phyloP scores from a whole-genome alignment of 2,888 invertebrate genomes.

The Cepaea hortensis region DNA sequence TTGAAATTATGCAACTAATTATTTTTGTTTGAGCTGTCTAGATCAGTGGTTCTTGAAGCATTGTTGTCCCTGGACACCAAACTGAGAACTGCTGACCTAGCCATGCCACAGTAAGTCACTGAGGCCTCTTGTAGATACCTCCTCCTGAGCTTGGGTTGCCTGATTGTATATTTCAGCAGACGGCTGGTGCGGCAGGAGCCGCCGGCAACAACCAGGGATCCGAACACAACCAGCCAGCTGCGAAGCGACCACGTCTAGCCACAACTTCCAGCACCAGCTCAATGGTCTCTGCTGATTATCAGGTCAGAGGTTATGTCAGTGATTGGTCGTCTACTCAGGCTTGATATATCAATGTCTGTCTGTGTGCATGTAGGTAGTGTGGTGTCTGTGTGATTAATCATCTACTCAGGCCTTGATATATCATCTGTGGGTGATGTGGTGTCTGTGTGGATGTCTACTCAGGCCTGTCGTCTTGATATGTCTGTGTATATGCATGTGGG shows the following conservation, averaged over 20 bases:
- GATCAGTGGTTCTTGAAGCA: too few relatives aligned
- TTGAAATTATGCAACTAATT: too few relatives aligned
- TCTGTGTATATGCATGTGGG: too few relatives aligned
- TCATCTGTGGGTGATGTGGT: slow-evolving; percentile 14
- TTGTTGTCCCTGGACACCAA: too few relatives aligned
- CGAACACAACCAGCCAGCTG: slow-evolving; percentile 73
- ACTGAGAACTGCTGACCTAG: too few relatives aligned
- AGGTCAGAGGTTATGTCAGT: slow-evolving; percentile 39
- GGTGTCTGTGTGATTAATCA: too few relatives aligned
- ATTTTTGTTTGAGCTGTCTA: too few relatives aligned
- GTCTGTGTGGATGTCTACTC: slow-evolving; percentile 19
- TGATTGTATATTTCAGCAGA: slow-evolving; percentile 24
- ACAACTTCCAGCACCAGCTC: slow-evolving; percentile 64
- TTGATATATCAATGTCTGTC: slow-evolving; percentile 6
- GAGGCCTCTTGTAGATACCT: too few relatives aligned
- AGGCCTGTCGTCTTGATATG: too few relatives aligned
- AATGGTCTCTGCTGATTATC: slow-evolving; percentile 59
- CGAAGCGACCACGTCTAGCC: slow-evolving; percentile 72
- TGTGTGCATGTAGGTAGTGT: background rate
- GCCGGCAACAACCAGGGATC: slow-evolving; percentile 64
- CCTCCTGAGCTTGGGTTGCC: too few relatives aligned
- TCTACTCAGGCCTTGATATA: too few relatives aligned
- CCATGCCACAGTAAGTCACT: too few relatives aligned
- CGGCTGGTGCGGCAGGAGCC: slow-evolving; percentile 58
- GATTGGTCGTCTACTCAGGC: slow-evolving; percentile 31